These are phyloP conservation scores for Metaphire vulgaris DNA, from an alignment of 1,140 invertebrate genomes.

Conservation along the genomic window DNA sequence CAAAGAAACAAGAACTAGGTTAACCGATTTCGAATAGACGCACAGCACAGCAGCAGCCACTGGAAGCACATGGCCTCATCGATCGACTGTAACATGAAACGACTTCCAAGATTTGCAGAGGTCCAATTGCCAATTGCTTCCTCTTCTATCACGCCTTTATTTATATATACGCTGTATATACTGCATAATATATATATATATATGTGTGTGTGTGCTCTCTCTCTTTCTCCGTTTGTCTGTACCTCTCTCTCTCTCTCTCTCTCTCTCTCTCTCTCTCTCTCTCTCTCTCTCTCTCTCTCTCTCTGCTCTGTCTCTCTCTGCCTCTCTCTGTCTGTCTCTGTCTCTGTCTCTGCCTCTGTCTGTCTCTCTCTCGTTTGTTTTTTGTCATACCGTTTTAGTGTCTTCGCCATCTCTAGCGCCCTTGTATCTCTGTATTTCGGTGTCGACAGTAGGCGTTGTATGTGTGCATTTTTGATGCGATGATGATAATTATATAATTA, in stretches of 20 bases:
- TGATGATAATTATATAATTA: background rate
- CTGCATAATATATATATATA: too few species aligned
- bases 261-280: too few species aligned
- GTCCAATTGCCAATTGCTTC: too few species aligned
- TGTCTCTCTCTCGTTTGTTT: background rate
- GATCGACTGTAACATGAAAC: background rate
- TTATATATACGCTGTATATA: too few species aligned
- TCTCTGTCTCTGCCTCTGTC: background rate
- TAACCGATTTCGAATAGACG: background rate
- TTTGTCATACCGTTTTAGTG: background rate
- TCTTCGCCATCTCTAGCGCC: background rate
- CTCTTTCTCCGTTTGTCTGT: too few species aligned
- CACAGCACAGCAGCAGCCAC: background rate
- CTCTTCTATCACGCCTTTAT: too few species aligned
- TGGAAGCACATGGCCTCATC: background rate
- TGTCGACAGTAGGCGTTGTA: too few species aligned
- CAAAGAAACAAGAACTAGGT: background rate
- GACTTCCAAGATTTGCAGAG: background rate
- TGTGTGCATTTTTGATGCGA: background rate
- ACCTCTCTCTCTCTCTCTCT: too few species aligned
- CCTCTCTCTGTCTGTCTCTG: background rate
- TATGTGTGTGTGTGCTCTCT: too few species aligned
- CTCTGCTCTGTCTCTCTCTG: too few species aligned
- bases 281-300: too few species aligned
- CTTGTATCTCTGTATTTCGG: background rate